Conservation (phyloP, 23 tunicate species). For the Styela plicata region DNA sequence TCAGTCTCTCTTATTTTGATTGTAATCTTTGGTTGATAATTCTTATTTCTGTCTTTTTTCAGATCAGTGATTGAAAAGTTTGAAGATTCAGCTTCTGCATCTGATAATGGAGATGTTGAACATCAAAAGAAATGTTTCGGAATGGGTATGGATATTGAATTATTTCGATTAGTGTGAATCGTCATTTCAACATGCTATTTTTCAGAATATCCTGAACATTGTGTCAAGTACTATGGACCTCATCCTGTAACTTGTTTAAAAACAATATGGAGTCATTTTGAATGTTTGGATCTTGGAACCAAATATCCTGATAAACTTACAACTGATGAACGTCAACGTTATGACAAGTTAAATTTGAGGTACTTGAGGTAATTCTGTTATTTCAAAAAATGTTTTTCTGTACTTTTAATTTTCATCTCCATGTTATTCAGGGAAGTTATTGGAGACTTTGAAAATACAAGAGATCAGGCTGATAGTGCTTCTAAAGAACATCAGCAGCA, state of each 20-base stretch:
- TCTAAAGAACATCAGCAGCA: neutral
- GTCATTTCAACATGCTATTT: neutral
- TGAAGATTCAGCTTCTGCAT: neutral
- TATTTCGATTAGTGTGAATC: too few species aligned
- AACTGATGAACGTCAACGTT: neutral
- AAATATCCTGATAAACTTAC: conserved; percentile 19
- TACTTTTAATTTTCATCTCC: neutral
- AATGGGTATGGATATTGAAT: conserved; percentile 11
- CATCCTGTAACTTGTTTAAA: conserved; percentile 22
- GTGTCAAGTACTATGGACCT: conserved; percentile 23
- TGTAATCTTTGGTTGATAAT: too few species aligned
- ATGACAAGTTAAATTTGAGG: conserved; percentile 2
- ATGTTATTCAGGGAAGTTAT: conserved; percentile 3
- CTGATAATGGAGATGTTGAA: conserved; percentile 25
- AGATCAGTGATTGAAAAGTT: conserved; percentile 1
- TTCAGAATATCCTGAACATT: conserved; percentile 7
- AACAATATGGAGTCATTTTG: conserved; percentile 21
- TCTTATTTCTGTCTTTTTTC: neutral
- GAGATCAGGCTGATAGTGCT: conserved; percentile 4
- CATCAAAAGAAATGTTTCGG: conserved; percentile 38
- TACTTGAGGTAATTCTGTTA: neutral
- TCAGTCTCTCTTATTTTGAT: too few species aligned
- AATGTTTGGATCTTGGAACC: neutral
- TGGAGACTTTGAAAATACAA: conserved; percentile 1
- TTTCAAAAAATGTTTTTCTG: neutral